These are phyloP conservation scores for Allobates femoralis DNA, from an alignment of 2,797 vertebrate genomes.

Conservation along the genomic window DNA sequence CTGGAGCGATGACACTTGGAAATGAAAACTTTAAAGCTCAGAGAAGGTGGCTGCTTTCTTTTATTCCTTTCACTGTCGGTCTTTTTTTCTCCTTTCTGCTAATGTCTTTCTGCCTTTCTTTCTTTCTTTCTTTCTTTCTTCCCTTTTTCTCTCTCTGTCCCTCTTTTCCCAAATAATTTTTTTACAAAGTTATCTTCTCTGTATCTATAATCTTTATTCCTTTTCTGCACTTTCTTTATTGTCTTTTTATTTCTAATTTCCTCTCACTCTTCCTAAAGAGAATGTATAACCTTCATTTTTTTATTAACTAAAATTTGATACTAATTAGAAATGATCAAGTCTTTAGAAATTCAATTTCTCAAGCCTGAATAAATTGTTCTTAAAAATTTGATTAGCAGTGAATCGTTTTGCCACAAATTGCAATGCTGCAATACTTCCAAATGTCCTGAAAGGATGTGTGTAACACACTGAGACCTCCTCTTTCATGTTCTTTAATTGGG, in stretches of 20 bases:
- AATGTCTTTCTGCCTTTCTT: not conserved
- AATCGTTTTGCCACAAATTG: no score
- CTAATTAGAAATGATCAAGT: no score
- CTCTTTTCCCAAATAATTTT: not conserved
- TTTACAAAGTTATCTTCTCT: not conserved
- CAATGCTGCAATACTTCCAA: no score
- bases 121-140: not conserved
- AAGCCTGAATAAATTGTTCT: no score
- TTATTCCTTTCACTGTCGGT: not conserved
- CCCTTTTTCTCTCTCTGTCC: not conserved
- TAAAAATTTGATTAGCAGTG: no score
- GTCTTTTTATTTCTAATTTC: not conserved
- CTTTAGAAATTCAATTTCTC: no score
- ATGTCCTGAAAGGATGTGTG: no score
- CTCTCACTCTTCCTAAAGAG: not conserved
- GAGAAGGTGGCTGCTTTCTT: constrained; percentile 17
- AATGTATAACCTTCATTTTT: no score
- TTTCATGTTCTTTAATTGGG: no score
- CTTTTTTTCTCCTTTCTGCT: not conserved
- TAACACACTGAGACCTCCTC: no score
- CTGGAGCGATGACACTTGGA: constrained; percentile 56
- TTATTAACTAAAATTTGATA: no score
- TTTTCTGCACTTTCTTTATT: not conserved
- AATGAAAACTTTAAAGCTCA: constrained; percentile 35
- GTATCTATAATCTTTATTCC: not conserved